These are phyloP conservation scores for Neodontobutis hainanensis DNA, from an alignment of 2,113 vertebrate genomes.

Conservation along the genomic window DNA sequence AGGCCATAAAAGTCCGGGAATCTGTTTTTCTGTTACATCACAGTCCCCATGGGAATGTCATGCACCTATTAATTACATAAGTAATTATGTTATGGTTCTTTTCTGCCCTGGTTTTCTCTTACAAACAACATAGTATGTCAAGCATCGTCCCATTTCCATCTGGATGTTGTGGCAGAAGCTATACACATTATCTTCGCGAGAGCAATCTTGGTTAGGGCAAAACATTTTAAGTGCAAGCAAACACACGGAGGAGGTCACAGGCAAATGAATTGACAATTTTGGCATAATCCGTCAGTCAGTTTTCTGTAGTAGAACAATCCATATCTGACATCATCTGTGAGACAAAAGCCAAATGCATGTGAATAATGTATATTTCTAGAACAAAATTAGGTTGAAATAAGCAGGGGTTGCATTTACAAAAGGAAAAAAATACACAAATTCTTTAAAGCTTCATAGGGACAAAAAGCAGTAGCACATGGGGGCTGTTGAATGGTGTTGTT, in stretches of 20 bases:
- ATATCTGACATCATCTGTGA: too few relatives aligned
- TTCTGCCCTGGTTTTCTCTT: conserved; percentile 2
- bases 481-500: neutral
- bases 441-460: neutral
- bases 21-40: conserved; percentile 4
- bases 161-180: too few relatives aligned
- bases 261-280: too few relatives aligned
- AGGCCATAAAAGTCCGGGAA: neutral
- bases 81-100: conserved; percentile 19
- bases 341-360: too few relatives aligned
- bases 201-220: too few relatives aligned
- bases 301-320: too few relatives aligned
- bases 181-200: too few relatives aligned
- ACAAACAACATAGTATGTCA: neutral
- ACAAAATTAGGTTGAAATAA: neutral
- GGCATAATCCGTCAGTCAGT: too few relatives aligned
- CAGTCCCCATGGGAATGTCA: neutral
- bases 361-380: too few relatives aligned
- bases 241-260: too few relatives aligned
- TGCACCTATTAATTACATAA: conserved; percentile 21
- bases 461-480: neutral
- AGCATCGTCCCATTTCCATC: too few relatives aligned
- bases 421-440: neutral
- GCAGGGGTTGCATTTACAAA: neutral
- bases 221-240: too few relatives aligned